A percentile compares a stretch with the other conserved stretches of the same genome.
These are phyloP conservation scores for Actinia tenebrosa DNA, from an alignment of 64 coral and sea anemone genomes.

Conservation along the genomic window DNA sequence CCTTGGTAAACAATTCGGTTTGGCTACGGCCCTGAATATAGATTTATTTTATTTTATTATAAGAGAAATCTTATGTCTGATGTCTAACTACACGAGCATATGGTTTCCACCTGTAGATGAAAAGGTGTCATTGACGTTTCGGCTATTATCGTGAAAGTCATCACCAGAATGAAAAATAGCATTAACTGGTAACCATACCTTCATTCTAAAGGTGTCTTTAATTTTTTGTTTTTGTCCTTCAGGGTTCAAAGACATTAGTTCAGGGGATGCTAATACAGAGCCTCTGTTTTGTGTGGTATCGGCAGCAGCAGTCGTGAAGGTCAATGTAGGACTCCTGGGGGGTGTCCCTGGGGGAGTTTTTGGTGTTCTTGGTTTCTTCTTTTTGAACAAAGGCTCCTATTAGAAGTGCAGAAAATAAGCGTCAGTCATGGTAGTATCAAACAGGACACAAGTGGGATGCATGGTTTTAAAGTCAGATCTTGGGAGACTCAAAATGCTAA, in stretches of 20 bases:
- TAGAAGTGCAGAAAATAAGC: background rate
- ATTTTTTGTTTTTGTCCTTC: constrained; percentile 56
- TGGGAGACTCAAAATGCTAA: no score
- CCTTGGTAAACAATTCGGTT: no score
- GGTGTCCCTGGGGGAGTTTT: constrained; percentile 91
- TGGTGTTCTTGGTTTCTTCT: constrained; percentile 72
- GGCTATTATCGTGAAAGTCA: no score
- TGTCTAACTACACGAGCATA: no score
- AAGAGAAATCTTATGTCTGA: no score
- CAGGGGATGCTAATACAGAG: constrained; percentile 28
- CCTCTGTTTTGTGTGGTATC: constrained; percentile 79
- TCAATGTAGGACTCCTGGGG: constrained; percentile 72
- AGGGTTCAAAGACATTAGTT: background rate
- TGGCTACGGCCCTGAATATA: no score
- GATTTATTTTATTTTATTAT: no score
- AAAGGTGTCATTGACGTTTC: no score
- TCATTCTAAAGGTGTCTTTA: constrained; percentile 88
- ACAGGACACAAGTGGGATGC: no score
- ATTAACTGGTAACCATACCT: constrained; percentile 33
- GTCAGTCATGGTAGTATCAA: background rate
- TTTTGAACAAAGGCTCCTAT: constrained; percentile 20
- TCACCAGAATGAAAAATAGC: background rate
- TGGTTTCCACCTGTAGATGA: no score
- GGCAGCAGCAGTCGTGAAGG: constrained; percentile 83
- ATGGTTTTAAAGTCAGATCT: no score